Base-by-base conservation (phyloP, 2,113 vertebrate species). In the Rhinoptilus africanus region DNA sequence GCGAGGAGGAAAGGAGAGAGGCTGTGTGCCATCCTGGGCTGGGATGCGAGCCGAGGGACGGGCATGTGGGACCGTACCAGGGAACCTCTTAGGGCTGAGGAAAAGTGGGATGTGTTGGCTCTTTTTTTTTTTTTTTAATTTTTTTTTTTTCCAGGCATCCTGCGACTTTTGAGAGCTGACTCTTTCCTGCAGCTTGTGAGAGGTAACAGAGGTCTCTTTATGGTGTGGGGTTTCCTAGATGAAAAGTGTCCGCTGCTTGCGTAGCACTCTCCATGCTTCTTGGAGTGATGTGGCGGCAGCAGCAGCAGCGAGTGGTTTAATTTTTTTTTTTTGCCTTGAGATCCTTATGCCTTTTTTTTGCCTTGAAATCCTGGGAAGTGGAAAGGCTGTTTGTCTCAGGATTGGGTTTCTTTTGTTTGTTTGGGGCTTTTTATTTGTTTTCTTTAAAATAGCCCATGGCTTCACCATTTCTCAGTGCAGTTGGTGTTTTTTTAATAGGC, bases 141-240 rank as follows among this genome's bases (percentile, higher is more conserved):
- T 67, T 43, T 5, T 43, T 21, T 64, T 35, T 26, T 57, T 26
- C 0, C 9, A 12, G 6, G 45, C 16, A 6, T 88, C 32, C 13
- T 69, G 47, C 3, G 3, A 67, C 43, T 78, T 88, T 26, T 75
- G 83, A 89, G 83, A 89, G 56, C 34, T 71, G 50, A 62, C 87
- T 85, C 15, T 47, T 88, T 64, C 24, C 75, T 84, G 68, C 47
- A 71, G 50, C 27, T 15, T 45, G 8, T 23, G 62, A 66, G 35
- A 87, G 51, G 85, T 93, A 86, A 92, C 73, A 92, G 47, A 91
- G n/a, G 24, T 78, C 53, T 91, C 91, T 94, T 77, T 96, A 63
- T 86, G 85, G 64, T 75, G 51, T 81, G 62, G 66, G 27, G 34
- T 93, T 94, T 91, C 56, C 66, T 45, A 56, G 39, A 54, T 75